A percentile compares a stretch with the other conserved stretches of the same genome.
Conservation (phyloP, 2,797 vertebrate genomes). For the Gephyroberyx darwinii region DNA sequence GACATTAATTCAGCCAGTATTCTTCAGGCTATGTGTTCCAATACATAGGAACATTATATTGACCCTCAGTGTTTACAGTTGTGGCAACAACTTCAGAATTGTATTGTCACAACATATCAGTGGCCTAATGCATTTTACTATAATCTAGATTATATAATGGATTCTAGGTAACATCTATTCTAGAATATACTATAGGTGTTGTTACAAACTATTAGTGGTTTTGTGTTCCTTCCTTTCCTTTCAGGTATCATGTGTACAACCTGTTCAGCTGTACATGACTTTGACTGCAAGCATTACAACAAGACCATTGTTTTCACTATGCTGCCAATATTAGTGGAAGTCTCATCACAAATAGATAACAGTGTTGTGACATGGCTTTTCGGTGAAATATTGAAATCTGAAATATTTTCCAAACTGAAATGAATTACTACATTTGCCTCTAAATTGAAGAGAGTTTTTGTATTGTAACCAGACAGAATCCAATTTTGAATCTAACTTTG, state of each 20-base stretch:
- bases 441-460: not conserved
- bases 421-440: too few species aligned
- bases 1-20: too few species aligned
- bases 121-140: not conserved
- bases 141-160: not conserved
- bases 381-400: too few species aligned
- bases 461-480: not conserved
- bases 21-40: too few species aligned
- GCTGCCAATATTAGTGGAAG: not conserved
- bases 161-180: not conserved
- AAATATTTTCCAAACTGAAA: too few species aligned
- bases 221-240: conserved; percentile 23
- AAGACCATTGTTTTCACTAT: not conserved
- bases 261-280: conserved; percentile 3
- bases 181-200: not conserved
- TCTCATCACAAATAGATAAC: too few species aligned
- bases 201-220: not conserved
- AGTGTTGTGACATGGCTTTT: too few species aligned
- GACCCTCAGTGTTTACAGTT: too few species aligned
- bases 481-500: not conserved
- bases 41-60: too few species aligned
- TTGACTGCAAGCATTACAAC: not conserved
- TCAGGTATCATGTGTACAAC: conserved; percentile 34
- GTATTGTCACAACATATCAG: not conserved
- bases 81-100: too few species aligned